phyloP scores from a whole-genome alignment of 2,113 vertebrate species.

The Rhineura floridana region DNA sequence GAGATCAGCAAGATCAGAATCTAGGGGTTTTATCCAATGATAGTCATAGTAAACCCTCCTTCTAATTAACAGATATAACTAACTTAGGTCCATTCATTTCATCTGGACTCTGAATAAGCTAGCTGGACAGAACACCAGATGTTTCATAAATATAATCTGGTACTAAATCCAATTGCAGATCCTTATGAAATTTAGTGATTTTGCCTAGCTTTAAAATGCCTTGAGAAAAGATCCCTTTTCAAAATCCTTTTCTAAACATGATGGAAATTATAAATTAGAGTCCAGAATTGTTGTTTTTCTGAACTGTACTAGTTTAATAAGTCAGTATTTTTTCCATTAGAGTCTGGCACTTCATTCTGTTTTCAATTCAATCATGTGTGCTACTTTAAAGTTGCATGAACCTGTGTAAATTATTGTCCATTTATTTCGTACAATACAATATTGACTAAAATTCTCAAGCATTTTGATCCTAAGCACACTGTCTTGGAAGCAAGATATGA shows the following conservation, averaged over 20 bases:
- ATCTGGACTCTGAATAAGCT: not conserved
- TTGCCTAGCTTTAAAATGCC: not conserved
- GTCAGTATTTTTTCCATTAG: not conserved
- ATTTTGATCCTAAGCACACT: not conserved
- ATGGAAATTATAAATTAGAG: not conserved
- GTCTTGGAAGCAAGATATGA: not conserved
- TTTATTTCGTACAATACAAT: not conserved
- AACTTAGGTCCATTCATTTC: no score
- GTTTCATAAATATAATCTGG: not conserved
- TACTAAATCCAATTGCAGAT: not conserved
- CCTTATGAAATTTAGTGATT: not conserved
- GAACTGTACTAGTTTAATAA: not conserved
- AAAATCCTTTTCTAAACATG: not conserved
- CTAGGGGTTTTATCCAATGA: no score
- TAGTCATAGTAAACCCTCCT: no score
- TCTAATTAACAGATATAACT: no score
- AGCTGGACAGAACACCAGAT: not conserved
- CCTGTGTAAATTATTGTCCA: slow-evolving; percentile 4
- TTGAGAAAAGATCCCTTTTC: not conserved
- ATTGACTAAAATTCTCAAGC: not conserved
- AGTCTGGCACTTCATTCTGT: not conserved
- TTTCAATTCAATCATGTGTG: not conserved
- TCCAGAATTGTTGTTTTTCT: not conserved
- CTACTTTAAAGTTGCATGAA: not conserved
- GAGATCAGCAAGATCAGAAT: no score